Conservation (phyloP, 1,140 invertebrate genomes). For the Hestina assimilis region DNA sequence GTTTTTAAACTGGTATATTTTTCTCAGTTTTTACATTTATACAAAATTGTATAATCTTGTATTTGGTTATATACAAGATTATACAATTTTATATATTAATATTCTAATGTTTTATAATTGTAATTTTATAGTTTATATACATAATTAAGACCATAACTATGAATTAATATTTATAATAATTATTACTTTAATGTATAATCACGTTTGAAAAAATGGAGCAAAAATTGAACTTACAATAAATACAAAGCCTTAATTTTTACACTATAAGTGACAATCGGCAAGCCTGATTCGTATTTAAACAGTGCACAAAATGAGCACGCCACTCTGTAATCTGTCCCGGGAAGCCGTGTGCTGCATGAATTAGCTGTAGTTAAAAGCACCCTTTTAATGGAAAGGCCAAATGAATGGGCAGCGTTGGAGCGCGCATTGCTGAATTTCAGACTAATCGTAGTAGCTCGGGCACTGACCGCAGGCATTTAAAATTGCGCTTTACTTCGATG, state of each 20-base stretch:
- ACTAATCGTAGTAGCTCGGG: conserved; percentile 20
- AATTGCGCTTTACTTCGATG: conserved; percentile 7
- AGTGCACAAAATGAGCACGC: conserved; percentile 8
- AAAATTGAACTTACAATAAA: not conserved
- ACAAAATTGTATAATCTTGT: no score
- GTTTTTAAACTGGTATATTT: no score
- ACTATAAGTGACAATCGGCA: conserved; percentile 8
- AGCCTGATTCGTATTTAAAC: conserved; percentile 6
- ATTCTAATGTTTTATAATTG: no score
- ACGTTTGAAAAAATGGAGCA: not conserved
- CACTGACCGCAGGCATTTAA: conserved; percentile 25
- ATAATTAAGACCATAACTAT: no score
- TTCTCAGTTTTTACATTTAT: no score
- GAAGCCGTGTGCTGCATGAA: conserved; percentile 24
- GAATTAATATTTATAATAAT: no score
- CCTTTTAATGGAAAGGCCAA: conserved; percentile 33
- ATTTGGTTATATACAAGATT: no score
- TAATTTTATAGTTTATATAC: no score
- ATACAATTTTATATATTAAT: no score
- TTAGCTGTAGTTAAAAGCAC: conserved; percentile 34
- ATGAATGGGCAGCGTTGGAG: conserved; percentile 32
- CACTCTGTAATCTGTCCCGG: conserved; percentile 18
- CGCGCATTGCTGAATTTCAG: conserved; percentile 26
- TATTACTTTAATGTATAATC: no score
- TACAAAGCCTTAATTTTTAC: not conserved